Base-by-base conservation (phyloP, 1,140 invertebrate genomes). In the Leptonema lineaticorne region DNA sequence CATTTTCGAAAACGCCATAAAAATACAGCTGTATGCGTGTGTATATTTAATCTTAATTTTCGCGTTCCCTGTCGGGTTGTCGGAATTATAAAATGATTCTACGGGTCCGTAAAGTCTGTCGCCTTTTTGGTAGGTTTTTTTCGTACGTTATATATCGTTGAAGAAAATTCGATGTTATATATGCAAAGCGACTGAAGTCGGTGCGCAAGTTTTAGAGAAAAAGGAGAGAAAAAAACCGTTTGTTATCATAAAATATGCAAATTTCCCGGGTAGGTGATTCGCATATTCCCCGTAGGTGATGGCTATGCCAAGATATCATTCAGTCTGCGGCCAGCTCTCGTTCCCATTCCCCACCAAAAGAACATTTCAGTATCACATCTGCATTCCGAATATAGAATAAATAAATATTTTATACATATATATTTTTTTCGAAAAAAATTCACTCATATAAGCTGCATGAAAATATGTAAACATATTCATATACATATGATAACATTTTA, bases 181-280 rank as follows among this genome's bases (percentile, higher is more conserved):
- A 53, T 53, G 50, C 50, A 53, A 53, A 53, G 50, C 50, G 50
- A n/a, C 4, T 1, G 22, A 9, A 26, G 50, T 26, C 14, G n/a
- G 50, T 48, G 22, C 50, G 50, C 24, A 24, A 53, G 4, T 53
- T 53, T 53, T 53, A 20, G 64, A 63, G 46, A 48, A 48, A 33
- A 64, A 56, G 58, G 56, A 30, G 56, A 27, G 56, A 37, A 30
- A 60, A 71, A 63, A 71, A 71, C 41, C 41, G 68, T 64, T 59
- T 67, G 65, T 69, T 72, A 69, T 72, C 70, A 72, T 72, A 72
- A 72, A 72, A 69, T 72, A 72, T 72, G 70, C 70, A 72, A 72
- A 72, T 72, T 72, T 72, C 20, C 50, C 53, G 57, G 29, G 66
- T 53, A 66, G 67, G 67, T 67, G 62, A 72, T 69, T 67, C 70